Base-by-base conservation (phyloP, 2,888 invertebrate species). In the Laspeyria flexula region DNA sequence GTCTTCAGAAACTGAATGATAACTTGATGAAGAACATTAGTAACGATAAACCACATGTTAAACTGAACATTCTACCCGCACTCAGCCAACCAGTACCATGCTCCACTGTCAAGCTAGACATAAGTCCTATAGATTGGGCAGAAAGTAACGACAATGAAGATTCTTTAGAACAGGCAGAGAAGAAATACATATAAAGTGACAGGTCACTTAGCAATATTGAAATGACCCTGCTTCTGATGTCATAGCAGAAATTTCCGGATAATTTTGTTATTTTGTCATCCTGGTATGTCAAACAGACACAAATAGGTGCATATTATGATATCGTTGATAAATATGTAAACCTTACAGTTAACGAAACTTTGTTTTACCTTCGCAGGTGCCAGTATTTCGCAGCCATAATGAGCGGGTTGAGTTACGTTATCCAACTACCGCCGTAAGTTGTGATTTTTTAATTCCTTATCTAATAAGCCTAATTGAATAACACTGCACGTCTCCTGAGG, bases 341-440 rank as follows among this genome's bases (percentile, higher is more conserved):
- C n/a, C n/a, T n/a, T n/a, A n/a, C n/a, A n/a, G n/a, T n/a, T n/a
- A n/a, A n/a, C n/a, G n/a, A n/a, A n/a, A n/a, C n/a, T n/a, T n/a
- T n/a, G n/a, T n/a, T n/a, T n/a, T n/a, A n/a, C 6, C 7, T 31
- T 48, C 55, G 23, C 74, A 92, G 98, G 45, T 98, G 98, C 79
- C 97, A 97, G 79, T 98, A 98, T 84, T 99, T 99, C 86, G 97
- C 97, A 6, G 97, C 97, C 13, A 96, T 98, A 86, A 86, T 98
- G 21, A 97, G 97, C 64, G 98, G 97, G n/a, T 95, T 95, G 47
- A 96, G 96, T 31, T 96, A 97, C 79, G 95, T 96, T 2, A 97
- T 98, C 48, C 94, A 95, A n/a, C 87, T 98, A 49, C 96, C 97
- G 73, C 96, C 97, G 93, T 96, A 93, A 82, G 90, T 86, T 60